phyloP scores from a whole-genome alignment of 2,888 invertebrate species.

The Marronus borbonicus region DNA sequence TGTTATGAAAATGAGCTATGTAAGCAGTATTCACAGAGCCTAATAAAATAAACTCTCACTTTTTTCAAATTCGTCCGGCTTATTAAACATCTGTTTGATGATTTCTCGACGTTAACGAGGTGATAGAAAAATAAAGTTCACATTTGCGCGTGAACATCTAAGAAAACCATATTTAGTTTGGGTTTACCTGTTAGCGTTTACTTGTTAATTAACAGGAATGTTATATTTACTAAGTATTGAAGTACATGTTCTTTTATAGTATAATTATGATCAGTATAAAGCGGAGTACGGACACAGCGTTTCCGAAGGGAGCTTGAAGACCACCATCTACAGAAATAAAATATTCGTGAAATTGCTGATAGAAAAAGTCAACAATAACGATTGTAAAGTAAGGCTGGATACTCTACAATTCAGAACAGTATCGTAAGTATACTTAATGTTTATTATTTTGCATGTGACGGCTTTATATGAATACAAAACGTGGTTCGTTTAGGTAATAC shows the following conservation, averaged over 20 bases:
- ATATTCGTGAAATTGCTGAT: conserved; percentile 63
- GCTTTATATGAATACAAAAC: too few relatives aligned
- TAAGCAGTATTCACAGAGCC: conserved; percentile 3
- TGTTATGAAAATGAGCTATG: not conserved
- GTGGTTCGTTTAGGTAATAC: too few relatives aligned
- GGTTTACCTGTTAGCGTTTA: not conserved
- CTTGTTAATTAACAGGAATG: not conserved
- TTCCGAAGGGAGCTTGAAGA: conserved; percentile 70
- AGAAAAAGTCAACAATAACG: conserved; percentile 59
- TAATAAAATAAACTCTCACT: conserved; percentile 29
- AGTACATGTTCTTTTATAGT: conserved; percentile 59
- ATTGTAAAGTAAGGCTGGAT: conserved; percentile 59
- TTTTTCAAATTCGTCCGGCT: conserved; percentile 5
- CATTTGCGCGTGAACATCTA: conserved; percentile 3
- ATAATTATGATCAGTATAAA: conserved; percentile 68
- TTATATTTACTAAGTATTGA: not conserved
- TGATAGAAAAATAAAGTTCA: conserved; percentile 7
- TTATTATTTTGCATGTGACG: too few relatives aligned
- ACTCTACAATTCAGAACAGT: conserved; percentile 57
- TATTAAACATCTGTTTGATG: not conserved
- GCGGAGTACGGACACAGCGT: conserved; percentile 71
- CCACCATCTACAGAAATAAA: conserved; percentile 61
- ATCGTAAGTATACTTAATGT: conserved; percentile 57
- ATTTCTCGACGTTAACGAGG: not conserved
- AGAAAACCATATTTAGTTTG: not conserved